These are phyloP conservation scores for Clarias pachynema DNA, from an alignment of 2,797 vertebrate species.

Conservation along the genomic window DNA sequence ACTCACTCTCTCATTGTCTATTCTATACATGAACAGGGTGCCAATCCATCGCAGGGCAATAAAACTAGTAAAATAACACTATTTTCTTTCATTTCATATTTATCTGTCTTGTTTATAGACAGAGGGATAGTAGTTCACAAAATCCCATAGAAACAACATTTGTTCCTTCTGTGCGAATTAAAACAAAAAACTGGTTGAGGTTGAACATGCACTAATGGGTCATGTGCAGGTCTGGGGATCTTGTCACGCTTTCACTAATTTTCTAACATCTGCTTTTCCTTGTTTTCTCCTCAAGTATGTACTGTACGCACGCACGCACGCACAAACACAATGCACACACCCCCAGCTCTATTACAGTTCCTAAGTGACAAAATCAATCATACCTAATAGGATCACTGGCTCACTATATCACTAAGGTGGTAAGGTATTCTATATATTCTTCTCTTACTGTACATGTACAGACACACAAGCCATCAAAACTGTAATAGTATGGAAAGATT, in stretches of 20 bases:
- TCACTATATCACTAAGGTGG: background rate
- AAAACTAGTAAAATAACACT: too few species aligned
- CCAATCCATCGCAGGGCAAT: too few species aligned
- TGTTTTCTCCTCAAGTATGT: background rate
- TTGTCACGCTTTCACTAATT: constrained; percentile 41
- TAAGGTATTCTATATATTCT: background rate
- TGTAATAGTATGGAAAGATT: background rate
- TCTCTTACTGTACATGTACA: background rate
- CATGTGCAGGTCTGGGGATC: constrained; percentile 56
- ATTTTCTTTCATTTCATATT: background rate
- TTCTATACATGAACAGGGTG: too few species aligned
- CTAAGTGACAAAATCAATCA: constrained; percentile 41
- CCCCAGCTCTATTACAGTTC: constrained; percentile 48
- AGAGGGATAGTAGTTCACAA: constrained; percentile 12
- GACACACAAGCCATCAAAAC: background rate
- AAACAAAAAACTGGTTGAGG: constrained; percentile 26
- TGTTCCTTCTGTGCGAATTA: constrained; percentile 41
- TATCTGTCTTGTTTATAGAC: constrained; percentile 10
- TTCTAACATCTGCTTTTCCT: constrained; percentile 65
- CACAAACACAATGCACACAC: constrained; percentile 35
- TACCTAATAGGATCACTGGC: background rate
- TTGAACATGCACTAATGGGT: constrained; percentile 52
- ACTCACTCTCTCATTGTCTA: too few species aligned
- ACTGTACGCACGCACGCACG: constrained; percentile 19
- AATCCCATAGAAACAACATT: constrained; percentile 47